Evolutionary conservation across 2,888 invertebrate genomes (phyloP).

Genomic region (Zootermopsis nevadensis): DNA sequence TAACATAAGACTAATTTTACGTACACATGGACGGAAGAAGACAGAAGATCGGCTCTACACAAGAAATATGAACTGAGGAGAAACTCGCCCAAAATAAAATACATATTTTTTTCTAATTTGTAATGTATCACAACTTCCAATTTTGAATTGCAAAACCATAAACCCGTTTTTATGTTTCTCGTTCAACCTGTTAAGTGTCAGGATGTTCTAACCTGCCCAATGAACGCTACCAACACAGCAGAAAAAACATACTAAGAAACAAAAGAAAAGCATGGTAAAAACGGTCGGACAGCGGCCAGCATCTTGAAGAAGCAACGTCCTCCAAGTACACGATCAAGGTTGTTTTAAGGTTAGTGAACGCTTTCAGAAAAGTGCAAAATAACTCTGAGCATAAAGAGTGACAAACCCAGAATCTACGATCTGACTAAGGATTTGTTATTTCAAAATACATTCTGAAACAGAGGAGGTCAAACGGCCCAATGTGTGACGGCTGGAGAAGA

Average conservation of each 20-base stretch:
- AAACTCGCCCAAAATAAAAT: too few relatives aligned
- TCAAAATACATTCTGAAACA: too few relatives aligned
- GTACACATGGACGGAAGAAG: too few relatives aligned
- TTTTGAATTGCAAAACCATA: not conserved
- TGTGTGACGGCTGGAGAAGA: too few relatives aligned
- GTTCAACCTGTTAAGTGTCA: not conserved
- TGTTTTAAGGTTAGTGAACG: constrained; percentile 6
- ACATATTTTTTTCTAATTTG: too few relatives aligned
- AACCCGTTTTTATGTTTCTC: not conserved
- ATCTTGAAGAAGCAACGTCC: not conserved
- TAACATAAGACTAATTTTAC: too few relatives aligned
- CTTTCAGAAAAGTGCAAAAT: not conserved
- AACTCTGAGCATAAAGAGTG: not conserved
- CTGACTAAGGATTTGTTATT: too few relatives aligned
- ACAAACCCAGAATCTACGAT: too few relatives aligned
- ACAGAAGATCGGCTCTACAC: too few relatives aligned
- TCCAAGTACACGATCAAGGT: constrained; percentile 13
- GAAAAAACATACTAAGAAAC: not conserved
- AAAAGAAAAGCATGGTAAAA: not conserved
- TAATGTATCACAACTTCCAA: not conserved
- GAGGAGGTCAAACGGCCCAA: too few relatives aligned
- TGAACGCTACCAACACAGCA: not conserved
- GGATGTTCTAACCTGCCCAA: not conserved
- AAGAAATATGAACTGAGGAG: too few relatives aligned
- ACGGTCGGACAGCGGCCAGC: not conserved